phyloP scores from a whole-genome alignment of 35 echinoderm and acorn worm genomes.

The Apostichopus californicus region DNA sequence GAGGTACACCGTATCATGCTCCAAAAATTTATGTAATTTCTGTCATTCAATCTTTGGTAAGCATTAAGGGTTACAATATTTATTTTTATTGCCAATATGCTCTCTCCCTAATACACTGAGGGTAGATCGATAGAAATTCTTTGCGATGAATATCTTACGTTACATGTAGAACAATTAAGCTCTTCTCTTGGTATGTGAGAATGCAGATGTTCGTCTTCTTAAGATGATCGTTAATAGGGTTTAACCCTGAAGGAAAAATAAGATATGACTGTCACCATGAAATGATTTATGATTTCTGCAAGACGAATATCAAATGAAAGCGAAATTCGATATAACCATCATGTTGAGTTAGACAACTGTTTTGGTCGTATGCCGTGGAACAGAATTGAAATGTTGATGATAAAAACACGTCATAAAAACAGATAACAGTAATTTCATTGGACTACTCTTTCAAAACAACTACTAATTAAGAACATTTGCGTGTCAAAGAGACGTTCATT shows the following conservation, averaged over 20 bases:
- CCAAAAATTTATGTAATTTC: not conserved
- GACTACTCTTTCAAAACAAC: not conserved
- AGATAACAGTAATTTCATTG: not conserved
- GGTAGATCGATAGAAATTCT: not conserved
- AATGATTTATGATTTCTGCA: constrained; percentile 34
- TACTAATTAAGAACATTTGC: constrained; percentile 19
- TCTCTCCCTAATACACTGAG: not conserved
- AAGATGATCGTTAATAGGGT: not conserved
- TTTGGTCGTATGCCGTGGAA: not conserved
- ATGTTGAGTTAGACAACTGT: constrained; percentile 20
- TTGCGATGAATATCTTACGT: not conserved
- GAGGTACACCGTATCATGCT: not conserved
- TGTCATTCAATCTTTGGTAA: not conserved
- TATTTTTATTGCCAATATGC: not conserved
- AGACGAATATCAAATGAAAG: constrained; percentile 16
- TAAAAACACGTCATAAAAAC: not conserved
- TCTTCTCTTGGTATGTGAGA: constrained; percentile 41
- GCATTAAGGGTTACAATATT: not conserved
- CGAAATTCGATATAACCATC: constrained; percentile 12
- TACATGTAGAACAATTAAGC: constrained; percentile 22
- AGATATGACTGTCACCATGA: constrained; percentile 10
- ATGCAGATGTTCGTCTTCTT: constrained; percentile 37
- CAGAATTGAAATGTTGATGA: not conserved
- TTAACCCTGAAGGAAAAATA: constrained; percentile 13
- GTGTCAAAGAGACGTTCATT: not conserved